Evolutionary conservation across 2,888 invertebrate genomes (phyloP), one percentile per base, ranked within the genome.

Genomic region (Pachymerium ferrugineum): DNA sequence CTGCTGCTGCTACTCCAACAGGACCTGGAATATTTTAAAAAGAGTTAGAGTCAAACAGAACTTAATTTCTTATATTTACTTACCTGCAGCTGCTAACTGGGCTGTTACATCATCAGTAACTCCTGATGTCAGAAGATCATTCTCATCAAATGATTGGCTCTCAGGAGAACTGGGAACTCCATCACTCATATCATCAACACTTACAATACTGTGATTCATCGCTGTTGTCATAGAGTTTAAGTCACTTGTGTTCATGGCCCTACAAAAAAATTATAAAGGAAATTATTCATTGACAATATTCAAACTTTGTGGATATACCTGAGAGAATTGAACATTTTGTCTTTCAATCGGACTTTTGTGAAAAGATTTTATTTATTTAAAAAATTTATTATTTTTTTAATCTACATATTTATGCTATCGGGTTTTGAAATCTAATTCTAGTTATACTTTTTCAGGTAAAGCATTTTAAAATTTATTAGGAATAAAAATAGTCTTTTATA

Each of bases 61-160:
- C n/a, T n/a, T n/a, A n/a, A n/a, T n/a, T n/a, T n/a, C n/a, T n/a
- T n/a, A n/a, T n/a, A n/a, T n/a, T n/a, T n/a, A n/a, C n/a, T 83
- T 84, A 92, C 96, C 97, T 82, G 97, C 95, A 79, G 96, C 95
- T 74, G 95, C 96, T 79, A 97, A 86, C 82, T 97, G 97, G 82
- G 96, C 94, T 78, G 96, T 95, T 79, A 97, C 94, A 81, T 97
- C 96, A 83, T 97, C 96, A 78, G 90, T 90, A 88, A 93, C 90
- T 72, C 80, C 78, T 3, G 91, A 90, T 74, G 89, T 89, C 84
- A 94, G 89, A 76, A 95, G 87, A 81, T 96, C 96, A 1, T 88
- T 86, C 73, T 90, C 88, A 81, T 94, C 94, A 79, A 82, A 83
- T 3, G 76, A 75, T 14, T 80, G 77, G 75, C 81, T 81, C 75